Percentiles rank a stretch among this genome's conserved stretches.
phyloP scores from a whole-genome alignment of 2,797 vertebrate species.

The Acestrorhynchus altus region DNA sequence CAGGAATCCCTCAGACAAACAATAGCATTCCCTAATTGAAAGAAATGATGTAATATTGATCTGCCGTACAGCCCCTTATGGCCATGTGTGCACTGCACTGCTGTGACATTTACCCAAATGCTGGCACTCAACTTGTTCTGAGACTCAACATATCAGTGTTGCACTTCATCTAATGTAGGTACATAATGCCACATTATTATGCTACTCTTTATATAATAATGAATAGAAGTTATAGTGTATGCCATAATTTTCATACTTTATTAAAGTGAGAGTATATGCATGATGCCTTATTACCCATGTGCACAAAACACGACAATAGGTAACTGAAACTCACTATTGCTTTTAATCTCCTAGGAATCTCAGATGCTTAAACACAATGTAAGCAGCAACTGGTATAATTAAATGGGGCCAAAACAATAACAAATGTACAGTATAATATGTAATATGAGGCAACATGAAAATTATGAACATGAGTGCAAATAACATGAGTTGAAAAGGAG shows the following conservation, averaged over 20 bases:
- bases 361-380: no score
- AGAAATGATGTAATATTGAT: conserved; percentile 76
- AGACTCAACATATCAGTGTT: not conserved
- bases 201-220: not conserved
- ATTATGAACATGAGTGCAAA: no score
- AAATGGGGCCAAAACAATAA: no score
- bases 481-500: no score
- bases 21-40: conserved; percentile 76
- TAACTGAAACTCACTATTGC: no score
- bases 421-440: no score
- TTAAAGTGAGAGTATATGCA: not conserved
- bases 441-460: no score
- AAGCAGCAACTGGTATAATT: no score
- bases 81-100: conserved; percentile 53
- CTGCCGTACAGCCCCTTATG: conserved; percentile 66
- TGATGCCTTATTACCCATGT: not conserved
- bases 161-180: not conserved
- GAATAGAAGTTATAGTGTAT: not conserved
- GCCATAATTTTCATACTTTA: not conserved
- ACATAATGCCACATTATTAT: not conserved
- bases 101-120: conserved; percentile 72
- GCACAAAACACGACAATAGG: no score
- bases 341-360: no score
- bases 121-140: not conserved
- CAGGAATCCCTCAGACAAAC: conserved; percentile 63